These are phyloP conservation scores for Phyllotis vaccarum DNA, from an alignment of 2,797 vertebrate species.

Conservation along the genomic window DNA sequence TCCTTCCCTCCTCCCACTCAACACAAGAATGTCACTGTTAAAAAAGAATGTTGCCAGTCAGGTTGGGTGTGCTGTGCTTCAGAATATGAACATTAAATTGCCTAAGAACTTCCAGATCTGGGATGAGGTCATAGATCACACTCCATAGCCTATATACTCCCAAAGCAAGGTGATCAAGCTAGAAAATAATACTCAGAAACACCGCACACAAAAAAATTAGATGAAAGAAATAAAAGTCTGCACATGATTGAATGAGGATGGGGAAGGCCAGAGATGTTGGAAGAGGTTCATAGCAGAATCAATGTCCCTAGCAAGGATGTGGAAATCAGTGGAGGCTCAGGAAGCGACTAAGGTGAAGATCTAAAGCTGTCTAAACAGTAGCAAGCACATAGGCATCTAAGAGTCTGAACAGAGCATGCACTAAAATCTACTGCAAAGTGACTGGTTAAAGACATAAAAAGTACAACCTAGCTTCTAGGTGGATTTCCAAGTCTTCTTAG, in stretches of 20 bases:
- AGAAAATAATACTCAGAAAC: neutral
- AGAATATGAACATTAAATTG: neutral
- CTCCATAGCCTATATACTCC: neutral
- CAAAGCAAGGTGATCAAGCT: neutral
- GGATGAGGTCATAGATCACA: neutral
- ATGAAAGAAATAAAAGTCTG: neutral
- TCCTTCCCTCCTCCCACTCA: too few relatives aligned
- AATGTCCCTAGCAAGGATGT: neutral
- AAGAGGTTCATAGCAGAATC: neutral
- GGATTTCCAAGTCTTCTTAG: neutral
- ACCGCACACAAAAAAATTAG: neutral
- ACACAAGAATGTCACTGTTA: neutral
- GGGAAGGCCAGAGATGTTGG: neutral
- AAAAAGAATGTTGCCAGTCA: too few relatives aligned
- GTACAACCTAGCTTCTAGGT: too few relatives aligned
- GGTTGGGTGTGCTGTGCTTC: neutral
- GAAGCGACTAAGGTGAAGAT: fast-evolving
- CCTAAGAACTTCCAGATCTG: neutral
- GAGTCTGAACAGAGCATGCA: neutral
- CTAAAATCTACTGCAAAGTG: neutral
- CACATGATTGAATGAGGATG: neutral
- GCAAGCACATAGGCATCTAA: neutral
- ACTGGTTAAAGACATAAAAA: neutral
- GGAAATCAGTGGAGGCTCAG: neutral
- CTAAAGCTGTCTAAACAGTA: too few relatives aligned